Evolutionary conservation across 2,797 vertebrate species (phyloP), one percentile per base, ranked within the genome.

Genomic region (Bryconaethiops microstoma): DNA sequence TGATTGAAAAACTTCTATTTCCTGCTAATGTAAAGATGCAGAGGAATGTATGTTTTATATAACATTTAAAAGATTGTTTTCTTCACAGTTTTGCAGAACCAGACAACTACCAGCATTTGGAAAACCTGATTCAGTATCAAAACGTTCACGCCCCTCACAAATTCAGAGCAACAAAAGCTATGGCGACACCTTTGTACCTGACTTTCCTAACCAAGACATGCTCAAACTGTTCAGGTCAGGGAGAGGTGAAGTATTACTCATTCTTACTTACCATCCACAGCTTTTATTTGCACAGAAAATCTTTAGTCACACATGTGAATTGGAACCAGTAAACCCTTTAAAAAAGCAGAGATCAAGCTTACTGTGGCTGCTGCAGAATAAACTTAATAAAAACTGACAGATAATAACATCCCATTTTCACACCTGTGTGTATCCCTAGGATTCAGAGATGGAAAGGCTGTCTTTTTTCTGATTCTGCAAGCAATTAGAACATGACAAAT

Each of bases 231-330:
- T 77, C 23, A 48, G 8, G 68, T 45, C 59, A 54, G 52, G 1
- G 16, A 25, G 8, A 67, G 16, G 14, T 6, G n/a, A 76, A 39
- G 57, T 14, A 70, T 55, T 48, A 45, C 21, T 71, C 62, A 65
- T 59, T 72, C 42, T 17, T 21, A 35, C 35, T 16, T 21, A 35
- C 16, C 45, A 81, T 42, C 29, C 74, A 64, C 48, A 77, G n/a
- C 29, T 81, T 76, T 70, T 48, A 42, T 35, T 81, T 77, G 40
- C 74, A 62, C 10, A 64, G 42, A 5, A 71, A 52, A 19, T 64
- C 65, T 19, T 76, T 19, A 35, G 10, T 35, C 52, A 52, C 63
- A 74, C 23, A 35, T 68, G 63, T 59, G 39, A 73, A 65, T 48
- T 57, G n/a, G 12, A 65, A 77, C n/a, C 17, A 57, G 39, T 57